Evolutionary conservation across 1,140 invertebrate species (phyloP), one percentile per base, ranked within the genome.

Genomic region (Protaetia brevitarsis): DNA sequence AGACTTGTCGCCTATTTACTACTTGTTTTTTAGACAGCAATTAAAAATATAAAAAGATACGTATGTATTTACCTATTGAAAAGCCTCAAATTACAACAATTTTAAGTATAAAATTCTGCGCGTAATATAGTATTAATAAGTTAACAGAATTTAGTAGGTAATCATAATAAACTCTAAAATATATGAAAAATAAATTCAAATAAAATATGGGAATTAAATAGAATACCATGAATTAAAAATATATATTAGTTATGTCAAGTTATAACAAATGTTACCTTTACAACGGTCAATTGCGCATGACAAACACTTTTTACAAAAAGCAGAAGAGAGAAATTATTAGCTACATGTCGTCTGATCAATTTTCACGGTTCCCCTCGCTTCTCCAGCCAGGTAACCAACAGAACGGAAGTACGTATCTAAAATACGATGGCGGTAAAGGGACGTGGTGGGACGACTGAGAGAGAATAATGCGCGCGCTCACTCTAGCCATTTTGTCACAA

Each of bases 401-500:
- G 65, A 34, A 62, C 64, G 64, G 64, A 65, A 65, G 34, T 65
- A 65, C 64, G 64, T 65, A 45, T 57, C 30, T 51, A 29, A n/a
- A 29, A 51, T 30, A 34, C 16, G 26, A 57, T 41, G 63, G 59
- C 26, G 41, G 63, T 62, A 26, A 19, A 31, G 51, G 26, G 23
- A 27, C 61, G 36, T 27, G 41, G 19, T 56, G 56, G 65, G 30
- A 60, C 51, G 57, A 63, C 34, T 30, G 59, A 66, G 62, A 64
- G 67, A 65, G 56, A 37, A 66, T 45, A 67, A 68, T 58, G 63
- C 72, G 74, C 73, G 73, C 74, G 74, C 74, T 69, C 72, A 67
- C 26, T 66, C 66, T 72, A 67, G 74, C 75, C 75, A 77, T 77
- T 76, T 77, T 76, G 75, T 77, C 74, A 77, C 75, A 75, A 75